phyloP scores from a whole-genome alignment of 2,888 invertebrate genomes.

The Thecocarcelia acutangulata region DNA sequence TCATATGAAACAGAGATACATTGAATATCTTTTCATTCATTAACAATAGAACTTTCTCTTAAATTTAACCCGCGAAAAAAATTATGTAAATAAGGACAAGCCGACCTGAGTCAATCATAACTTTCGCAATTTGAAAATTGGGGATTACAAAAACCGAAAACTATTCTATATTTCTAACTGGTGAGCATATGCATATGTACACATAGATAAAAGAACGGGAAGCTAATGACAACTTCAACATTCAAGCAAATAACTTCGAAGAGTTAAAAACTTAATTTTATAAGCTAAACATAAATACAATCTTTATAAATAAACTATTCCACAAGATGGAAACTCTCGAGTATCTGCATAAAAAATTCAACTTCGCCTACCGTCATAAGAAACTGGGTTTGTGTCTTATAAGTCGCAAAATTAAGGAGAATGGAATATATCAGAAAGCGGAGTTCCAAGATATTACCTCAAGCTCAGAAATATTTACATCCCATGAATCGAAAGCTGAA shows the following conservation, averaged over 20 bases:
- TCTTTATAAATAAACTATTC: slow-evolving; percentile 42
- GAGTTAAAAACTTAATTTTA: slow-evolving; percentile 4
- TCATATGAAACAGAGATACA: no score
- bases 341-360: slow-evolving; percentile 64
- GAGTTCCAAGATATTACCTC: not conserved
- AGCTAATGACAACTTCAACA: slow-evolving; percentile 3
- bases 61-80: no score
- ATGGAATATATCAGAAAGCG: not conserved
- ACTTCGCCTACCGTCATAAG: slow-evolving; percentile 61
- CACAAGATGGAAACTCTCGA: not conserved
- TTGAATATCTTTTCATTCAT: no score
- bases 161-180: no score
- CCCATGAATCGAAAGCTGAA: slow-evolving; percentile 60
- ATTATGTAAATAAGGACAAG: no score
- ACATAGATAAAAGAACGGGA: slow-evolving; percentile 41
- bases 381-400: slow-evolving; percentile 51
- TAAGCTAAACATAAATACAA: not conserved
- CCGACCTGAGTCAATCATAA: no score
- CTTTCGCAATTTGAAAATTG: no score
- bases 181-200: no score
- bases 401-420: slow-evolving; percentile 11
- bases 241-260: slow-evolving; percentile 13
- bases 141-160: no score
- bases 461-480: slow-evolving; percentile 43
- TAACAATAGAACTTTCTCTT: slow-evolving; percentile 37